Base-by-base conservation (phyloP, 2,113 vertebrate genomes). In the Onychostruthus taczanowskii region DNA sequence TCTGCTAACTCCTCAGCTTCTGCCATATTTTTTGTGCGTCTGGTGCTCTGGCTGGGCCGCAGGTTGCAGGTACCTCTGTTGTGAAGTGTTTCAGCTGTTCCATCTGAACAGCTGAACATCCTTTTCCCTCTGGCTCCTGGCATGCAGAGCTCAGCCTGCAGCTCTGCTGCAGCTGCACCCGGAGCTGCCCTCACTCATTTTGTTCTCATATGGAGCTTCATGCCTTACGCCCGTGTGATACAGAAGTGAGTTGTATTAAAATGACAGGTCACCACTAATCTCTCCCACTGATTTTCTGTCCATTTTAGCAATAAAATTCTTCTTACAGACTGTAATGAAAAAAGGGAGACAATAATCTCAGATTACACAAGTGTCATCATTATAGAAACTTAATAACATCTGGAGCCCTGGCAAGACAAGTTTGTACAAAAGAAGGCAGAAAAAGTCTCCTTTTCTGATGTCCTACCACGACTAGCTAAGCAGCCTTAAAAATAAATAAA, bases 201-300 rank as follows among this genome's bases (percentile, higher is more conserved):
- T 15, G 8, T 18, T 64, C 22, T 62, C 37, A 22, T 30, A 8
- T 62, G 41, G 58, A 74, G 23, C 21, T 69, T 66, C 24, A 41
- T 23, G 7, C 6, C 5, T 39, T 24, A 26, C 2, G 3, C 3
- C 69, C 2, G 1, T 31, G n/a, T 5, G 28, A 23, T 10, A 24
- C 5, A 67, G 37, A 78, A 89, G 11, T 43, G 0, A 52, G 35
- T 35, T 56, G 8, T 37, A 39, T 16, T n/a, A 33, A 75, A 89
- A 78, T 75, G 24, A 39, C 17, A 35, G 14, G n/a, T 72, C 27
- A 61, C 30, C 5, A 4, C 43, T 35, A 75, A 43, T 24, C 16
- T 70, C 6, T 28, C 41, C 37, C 35, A 11, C 27, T 30, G 16
- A 44, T 78, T 82, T 89, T 74, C 16, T 75, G 22, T 47, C 16